Conservation (phyloP, 2,797 vertebrate genomes). For the Crax fasciolata region DNA sequence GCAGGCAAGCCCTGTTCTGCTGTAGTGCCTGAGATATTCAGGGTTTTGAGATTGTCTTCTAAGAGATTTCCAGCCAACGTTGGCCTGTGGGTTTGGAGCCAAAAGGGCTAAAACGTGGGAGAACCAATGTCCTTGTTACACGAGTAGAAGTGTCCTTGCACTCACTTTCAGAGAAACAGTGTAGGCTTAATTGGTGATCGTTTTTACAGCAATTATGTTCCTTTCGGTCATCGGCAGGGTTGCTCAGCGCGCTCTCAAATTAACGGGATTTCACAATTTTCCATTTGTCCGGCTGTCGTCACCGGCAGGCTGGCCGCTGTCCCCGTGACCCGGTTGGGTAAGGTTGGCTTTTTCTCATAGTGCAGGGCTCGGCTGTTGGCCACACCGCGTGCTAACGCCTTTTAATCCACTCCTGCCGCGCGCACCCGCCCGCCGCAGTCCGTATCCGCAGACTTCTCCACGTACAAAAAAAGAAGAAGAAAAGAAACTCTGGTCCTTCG, state of each 20-base stretch:
- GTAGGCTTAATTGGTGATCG: slow-evolving; percentile 73
- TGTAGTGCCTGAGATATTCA: slow-evolving; percentile 81
- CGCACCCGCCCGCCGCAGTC: slow-evolving; percentile 70
- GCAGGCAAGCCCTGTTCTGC: slow-evolving; percentile 79
- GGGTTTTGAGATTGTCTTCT: slow-evolving; percentile 80
- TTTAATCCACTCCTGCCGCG: slow-evolving; percentile 54
- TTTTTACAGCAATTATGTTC: slow-evolving; percentile 71
- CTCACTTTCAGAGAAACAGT: slow-evolving; percentile 69
- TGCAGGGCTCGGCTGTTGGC: slow-evolving; percentile 73
- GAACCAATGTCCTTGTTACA: slow-evolving; percentile 45
- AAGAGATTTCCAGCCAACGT: slow-evolving; percentile 65
- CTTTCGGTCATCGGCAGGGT: slow-evolving; percentile 54
- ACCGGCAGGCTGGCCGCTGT: background rate
- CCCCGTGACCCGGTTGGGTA: slow-evolving; percentile 42
- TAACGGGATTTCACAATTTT: slow-evolving; percentile 38
- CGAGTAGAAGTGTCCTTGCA: slow-evolving; percentile 52
- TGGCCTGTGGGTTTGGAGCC: slow-evolving; percentile 76
- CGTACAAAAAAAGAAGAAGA: slow-evolving; percentile 77
- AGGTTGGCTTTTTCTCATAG: slow-evolving; percentile 64
- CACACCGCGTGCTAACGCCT: slow-evolving; percentile 68
- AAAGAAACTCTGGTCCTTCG: slow-evolving; percentile 82
- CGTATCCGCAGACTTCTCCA: slow-evolving; percentile 72
- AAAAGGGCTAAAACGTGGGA: slow-evolving; percentile 67
- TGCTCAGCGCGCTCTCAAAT: slow-evolving; percentile 14
- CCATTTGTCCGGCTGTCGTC: slow-evolving; percentile 31